These are phyloP conservation scores for Leptogaster cylindrica DNA, from an alignment of 2,888 invertebrate genomes.

Conservation along the genomic window DNA sequence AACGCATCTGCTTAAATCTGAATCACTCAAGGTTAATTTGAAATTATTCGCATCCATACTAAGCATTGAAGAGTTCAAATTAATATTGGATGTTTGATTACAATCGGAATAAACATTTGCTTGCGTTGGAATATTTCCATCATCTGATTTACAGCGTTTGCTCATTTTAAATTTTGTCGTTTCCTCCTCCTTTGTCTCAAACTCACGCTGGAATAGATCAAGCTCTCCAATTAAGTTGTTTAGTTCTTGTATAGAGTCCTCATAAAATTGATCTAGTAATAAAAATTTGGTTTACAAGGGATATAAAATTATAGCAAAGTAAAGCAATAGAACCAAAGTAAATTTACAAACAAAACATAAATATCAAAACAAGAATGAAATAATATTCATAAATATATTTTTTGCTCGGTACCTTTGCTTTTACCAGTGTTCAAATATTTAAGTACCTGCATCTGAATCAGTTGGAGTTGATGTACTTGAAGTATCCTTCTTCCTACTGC, in stretches of 20 bases:
- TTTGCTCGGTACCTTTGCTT: no score
- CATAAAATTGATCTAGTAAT: constrained; percentile 62
- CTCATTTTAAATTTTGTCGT: constrained; percentile 9
- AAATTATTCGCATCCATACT: constrained; percentile 47
- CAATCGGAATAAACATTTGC: constrained; percentile 45
- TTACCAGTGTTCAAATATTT: no score
- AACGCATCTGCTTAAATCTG: constrained; percentile 59
- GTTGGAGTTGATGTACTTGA: constrained; percentile 46
- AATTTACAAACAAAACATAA: constrained; percentile 10
- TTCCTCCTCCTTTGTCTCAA: constrained; percentile 58
- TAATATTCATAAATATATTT: constrained; percentile 16
- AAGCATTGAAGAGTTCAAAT: constrained; percentile 53
- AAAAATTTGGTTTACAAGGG: no score
- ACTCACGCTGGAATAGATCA: constrained; percentile 63
- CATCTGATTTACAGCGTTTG: constrained; percentile 10
- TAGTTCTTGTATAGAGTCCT: constrained; percentile 63
- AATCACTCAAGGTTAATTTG: constrained; percentile 55
- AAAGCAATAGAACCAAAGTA: no score
- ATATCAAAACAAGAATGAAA: neutral
- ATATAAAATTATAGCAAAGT: no score
- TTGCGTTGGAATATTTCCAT: neutral
- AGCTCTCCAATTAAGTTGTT: constrained; percentile 64
- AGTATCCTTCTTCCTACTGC: constrained; percentile 51
- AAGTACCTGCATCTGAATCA: constrained; percentile 52
- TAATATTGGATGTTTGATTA: constrained; percentile 50